phyloP scores from a whole-genome alignment of 2,888 invertebrate genomes.

The Petrolisthes cinctipes region DNA sequence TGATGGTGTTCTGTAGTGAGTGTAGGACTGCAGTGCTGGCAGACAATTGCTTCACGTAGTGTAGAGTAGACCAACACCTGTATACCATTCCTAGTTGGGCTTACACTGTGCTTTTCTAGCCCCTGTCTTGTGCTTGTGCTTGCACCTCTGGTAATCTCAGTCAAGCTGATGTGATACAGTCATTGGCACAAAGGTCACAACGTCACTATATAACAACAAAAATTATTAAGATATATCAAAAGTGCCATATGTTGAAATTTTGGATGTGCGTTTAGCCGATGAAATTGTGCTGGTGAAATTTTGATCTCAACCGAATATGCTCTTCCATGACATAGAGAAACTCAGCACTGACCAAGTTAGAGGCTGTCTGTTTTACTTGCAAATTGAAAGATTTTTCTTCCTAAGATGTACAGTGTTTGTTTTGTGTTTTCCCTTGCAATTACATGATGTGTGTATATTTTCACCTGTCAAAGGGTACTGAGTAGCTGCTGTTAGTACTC shows the following conservation, averaged over 20 bases:
- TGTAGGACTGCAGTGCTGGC: slow-evolving; percentile 42
- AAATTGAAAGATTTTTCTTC: slow-evolving; percentile 25
- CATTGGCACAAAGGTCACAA: slow-evolving; percentile 41
- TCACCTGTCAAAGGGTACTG: slow-evolving; percentile 21
- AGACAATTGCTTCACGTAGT: slow-evolving; percentile 54
- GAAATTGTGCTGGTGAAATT: slow-evolving; percentile 47
- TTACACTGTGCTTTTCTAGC: slow-evolving; percentile 57
- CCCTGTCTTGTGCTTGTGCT: slow-evolving; percentile 53
- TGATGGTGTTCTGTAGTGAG: slow-evolving; percentile 56
- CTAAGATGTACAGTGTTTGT: slow-evolving; percentile 11
- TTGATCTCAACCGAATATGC: slow-evolving; percentile 52
- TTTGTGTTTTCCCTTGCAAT: slow-evolving; percentile 7
- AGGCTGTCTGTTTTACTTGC: slow-evolving; percentile 26
- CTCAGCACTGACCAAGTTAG: slow-evolving; percentile 16
- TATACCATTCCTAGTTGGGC: slow-evolving; percentile 61
- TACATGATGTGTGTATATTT: slow-evolving; percentile 12
- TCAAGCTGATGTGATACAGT: slow-evolving; percentile 34
- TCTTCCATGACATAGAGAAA: slow-evolving; percentile 54
- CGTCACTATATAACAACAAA: slow-evolving; percentile 13
- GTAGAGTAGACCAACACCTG: slow-evolving; percentile 56
- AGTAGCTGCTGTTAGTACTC: slow-evolving; percentile 40
- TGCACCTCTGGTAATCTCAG: slow-evolving; percentile 48
- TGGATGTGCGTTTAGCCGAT: slow-evolving; percentile 29
- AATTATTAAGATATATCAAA: slow-evolving; percentile 13
- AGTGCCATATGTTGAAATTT: slow-evolving; percentile 57